Percentiles rank a stretch among this genome's conserved stretches.
These are phyloP conservation scores for Gymnogyps californianus DNA, from an alignment of 2,113 vertebrate genomes.

Conservation along the genomic window DNA sequence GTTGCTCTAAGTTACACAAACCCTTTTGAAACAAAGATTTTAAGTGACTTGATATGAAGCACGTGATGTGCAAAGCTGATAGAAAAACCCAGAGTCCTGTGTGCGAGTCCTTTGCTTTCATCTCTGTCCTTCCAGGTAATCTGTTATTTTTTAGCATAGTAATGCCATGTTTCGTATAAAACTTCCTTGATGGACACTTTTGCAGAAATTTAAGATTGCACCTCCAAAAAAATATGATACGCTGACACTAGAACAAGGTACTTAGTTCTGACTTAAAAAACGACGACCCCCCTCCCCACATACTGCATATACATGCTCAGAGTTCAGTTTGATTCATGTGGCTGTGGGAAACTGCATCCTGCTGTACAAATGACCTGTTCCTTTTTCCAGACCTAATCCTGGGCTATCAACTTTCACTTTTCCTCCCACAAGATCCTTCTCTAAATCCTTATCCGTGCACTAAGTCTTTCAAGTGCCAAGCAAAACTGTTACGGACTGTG, in stretches of 20 bases:
- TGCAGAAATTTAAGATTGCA: background rate
- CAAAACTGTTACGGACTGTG: background rate
- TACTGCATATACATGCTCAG: accelerated
- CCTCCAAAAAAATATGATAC: background rate
- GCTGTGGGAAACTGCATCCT: background rate
- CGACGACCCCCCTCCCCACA: accelerated
- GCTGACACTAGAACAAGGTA: background rate
- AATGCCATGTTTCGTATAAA: background rate
- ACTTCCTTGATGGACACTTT: background rate
- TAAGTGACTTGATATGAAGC: background rate
- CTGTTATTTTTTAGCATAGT: background rate
- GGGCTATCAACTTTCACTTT: background rate
- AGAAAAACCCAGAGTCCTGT: background rate
- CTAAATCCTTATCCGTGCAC: background rate
- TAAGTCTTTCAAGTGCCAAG: background rate
- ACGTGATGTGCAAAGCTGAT: background rate
- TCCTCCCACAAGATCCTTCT: background rate
- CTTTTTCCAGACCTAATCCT: background rate
- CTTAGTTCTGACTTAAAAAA: background rate
- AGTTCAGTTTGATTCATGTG: background rate
- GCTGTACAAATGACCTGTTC: background rate
- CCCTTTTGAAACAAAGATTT: background rate
- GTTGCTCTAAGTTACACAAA: background rate
- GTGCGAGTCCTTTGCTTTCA: background rate
- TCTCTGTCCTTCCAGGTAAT: background rate